These are phyloP conservation scores for Drepana arcuata DNA, from an alignment of 1,140 invertebrate genomes.

Conservation along the genomic window DNA sequence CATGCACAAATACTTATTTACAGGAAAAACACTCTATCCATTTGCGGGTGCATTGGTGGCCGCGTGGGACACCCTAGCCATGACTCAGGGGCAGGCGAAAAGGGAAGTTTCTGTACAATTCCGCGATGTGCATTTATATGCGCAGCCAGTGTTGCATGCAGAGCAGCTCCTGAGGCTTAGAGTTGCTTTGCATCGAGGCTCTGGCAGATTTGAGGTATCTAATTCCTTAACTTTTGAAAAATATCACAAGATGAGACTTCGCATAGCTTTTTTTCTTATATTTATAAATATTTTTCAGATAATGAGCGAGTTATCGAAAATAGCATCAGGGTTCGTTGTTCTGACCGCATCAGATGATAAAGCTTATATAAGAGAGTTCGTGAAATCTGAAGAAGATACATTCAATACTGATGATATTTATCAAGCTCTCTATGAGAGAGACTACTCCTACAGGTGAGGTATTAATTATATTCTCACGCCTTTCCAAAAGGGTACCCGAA, in stretches of 20 bases:
- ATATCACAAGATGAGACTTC: not conserved
- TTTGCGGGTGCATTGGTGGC: conserved; percentile 19
- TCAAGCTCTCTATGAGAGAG: conserved; percentile 2
- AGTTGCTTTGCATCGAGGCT: conserved; percentile 4
- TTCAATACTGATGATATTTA: conserved; percentile 6
- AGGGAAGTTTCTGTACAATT: conserved; percentile 2
- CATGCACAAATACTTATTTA: too few species aligned
- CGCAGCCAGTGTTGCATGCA: conserved; percentile 5
- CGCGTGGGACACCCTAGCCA: conserved; percentile 19
- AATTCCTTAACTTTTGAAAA: not conserved
- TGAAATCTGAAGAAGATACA: not conserved
- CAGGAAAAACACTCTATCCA: conserved; percentile 17
- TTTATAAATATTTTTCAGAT: not conserved
- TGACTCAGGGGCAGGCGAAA: not conserved
- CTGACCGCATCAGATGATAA: too few species aligned
- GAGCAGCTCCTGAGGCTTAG: not conserved
- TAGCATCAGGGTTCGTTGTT: not conserved
- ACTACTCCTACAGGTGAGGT: conserved; percentile 5
- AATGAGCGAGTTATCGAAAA: not conserved
- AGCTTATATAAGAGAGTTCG: not conserved
- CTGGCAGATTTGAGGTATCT: conserved; percentile 9
- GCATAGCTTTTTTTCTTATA: too few species aligned
- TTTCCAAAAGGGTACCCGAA: too few species aligned
- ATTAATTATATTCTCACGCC: not conserved
- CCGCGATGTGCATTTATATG: conserved; percentile 4